Percentiles rank a stretch among this genome's conserved stretches.
These are phyloP conservation scores for Otus sunia DNA, from an alignment of 2,113 vertebrate species.

Conservation along the genomic window DNA sequence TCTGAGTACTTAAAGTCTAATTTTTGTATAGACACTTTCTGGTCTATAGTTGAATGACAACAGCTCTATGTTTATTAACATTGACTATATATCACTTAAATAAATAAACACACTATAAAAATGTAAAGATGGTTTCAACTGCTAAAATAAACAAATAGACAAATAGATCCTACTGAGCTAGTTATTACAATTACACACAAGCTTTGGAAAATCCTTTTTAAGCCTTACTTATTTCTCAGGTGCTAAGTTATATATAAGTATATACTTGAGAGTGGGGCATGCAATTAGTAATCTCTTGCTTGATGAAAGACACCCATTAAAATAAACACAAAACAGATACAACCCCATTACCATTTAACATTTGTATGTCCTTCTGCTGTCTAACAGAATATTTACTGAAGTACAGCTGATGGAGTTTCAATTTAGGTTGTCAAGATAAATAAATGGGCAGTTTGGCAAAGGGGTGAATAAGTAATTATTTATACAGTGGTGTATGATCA, in stretches of 20 bases:
- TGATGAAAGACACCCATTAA: conserved; percentile 15
- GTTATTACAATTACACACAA: background rate
- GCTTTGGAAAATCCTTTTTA: background rate
- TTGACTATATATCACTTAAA: background rate
- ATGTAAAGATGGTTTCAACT: background rate
- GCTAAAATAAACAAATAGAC: background rate
- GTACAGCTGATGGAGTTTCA: background rate
- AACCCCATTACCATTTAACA: background rate
- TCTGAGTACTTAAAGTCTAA: background rate
- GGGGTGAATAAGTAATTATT: background rate
- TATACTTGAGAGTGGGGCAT: background rate
- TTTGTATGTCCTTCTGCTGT: background rate
- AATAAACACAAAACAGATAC: background rate
- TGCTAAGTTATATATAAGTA: background rate
- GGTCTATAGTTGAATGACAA: background rate
- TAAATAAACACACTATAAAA: background rate
- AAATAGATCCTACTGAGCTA: background rate
- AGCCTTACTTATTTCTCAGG: background rate
- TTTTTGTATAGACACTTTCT: background rate
- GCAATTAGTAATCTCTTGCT: background rate
- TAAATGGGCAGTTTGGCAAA: background rate
- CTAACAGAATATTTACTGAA: background rate
- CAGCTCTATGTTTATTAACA: background rate
- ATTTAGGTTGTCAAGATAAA: conserved; percentile 25
- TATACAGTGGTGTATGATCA: background rate